A percentile compares a stretch with the other conserved stretches of the same genome.
Evolutionary conservation across 2,797 vertebrate species (phyloP).

Genomic region (Rallus crepitans): DNA sequence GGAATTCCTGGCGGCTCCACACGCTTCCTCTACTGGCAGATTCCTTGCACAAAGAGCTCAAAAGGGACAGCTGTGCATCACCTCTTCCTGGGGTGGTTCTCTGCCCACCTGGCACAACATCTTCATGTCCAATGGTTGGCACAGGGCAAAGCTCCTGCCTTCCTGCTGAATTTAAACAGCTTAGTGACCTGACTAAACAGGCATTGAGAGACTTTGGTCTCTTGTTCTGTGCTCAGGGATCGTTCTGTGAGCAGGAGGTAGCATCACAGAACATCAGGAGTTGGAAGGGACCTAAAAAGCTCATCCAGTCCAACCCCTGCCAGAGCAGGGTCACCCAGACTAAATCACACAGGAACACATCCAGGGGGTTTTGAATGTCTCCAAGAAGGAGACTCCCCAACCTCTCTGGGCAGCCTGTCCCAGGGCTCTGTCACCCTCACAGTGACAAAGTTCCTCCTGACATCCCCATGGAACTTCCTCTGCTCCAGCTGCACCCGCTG

Average conservation of each 20-base stretch:
- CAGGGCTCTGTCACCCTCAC: too few species aligned
- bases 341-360: too few species aligned
- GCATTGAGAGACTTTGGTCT: neutral
- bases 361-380: too few species aligned
- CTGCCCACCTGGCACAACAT: neutral
- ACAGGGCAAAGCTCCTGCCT: neutral
- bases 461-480: too few species aligned
- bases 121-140: neutral
- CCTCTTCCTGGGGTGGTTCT: neutral
- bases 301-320: too few species aligned
- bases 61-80: conserved; percentile 40
- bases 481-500: too few species aligned
- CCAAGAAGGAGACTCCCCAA: too few species aligned
- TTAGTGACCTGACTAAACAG: neutral
- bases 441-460: too few species aligned
- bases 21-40: neutral
- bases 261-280: too few species aligned
- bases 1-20: conserved; percentile 41
- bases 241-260: neutral
- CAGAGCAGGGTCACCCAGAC: too few species aligned
- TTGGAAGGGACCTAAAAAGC: too few species aligned
- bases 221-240: neutral
- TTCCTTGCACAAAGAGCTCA: neutral
- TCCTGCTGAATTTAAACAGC: neutral
- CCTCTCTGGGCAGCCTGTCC: too few species aligned